A percentile compares a stretch with the other conserved stretches of the same genome.
phyloP scores from a whole-genome alignment of 2,113 vertebrate species.

The Tympanuchus pallidicinctus region DNA sequence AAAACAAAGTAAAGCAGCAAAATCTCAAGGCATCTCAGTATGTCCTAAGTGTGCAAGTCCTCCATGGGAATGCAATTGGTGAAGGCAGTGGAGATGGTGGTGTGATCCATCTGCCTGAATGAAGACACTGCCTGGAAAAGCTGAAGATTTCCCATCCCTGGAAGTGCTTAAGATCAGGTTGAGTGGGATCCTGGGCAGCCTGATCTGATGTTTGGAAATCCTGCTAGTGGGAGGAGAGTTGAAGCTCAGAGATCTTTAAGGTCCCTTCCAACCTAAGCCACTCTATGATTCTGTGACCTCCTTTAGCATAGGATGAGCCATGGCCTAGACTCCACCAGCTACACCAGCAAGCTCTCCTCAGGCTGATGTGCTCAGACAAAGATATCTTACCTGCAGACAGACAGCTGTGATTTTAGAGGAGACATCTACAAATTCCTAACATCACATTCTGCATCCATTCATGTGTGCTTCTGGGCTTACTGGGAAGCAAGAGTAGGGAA shows the following conservation, averaged over 20 bases:
- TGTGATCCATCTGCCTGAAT: not conserved
- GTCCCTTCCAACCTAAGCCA: no score
- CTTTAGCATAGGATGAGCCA: not conserved
- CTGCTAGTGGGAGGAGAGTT: no score
- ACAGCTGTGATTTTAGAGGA: not conserved
- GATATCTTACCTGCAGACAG: not conserved
- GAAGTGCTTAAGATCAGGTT: no score
- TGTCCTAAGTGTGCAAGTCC: not conserved
- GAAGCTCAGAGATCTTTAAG: no score
- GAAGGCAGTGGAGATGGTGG: not conserved
- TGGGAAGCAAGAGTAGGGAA: no score
- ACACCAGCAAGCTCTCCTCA: not conserved
- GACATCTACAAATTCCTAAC: not conserved
- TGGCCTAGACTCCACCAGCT: not conserved
- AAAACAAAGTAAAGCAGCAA: not conserved
- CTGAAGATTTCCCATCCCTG: no score
- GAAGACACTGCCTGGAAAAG: not conserved
- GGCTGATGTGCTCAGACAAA: not conserved
- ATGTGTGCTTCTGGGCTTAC: not conserved
- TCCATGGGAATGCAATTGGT: accelerated
- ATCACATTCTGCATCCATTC: no score
- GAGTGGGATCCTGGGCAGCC: no score
- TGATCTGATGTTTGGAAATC: no score
- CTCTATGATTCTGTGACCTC: not conserved
- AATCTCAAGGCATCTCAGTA: accelerated